phyloP scores from a whole-genome alignment of 2,797 vertebrate genomes.

The Myioborus melanocephalus region DNA sequence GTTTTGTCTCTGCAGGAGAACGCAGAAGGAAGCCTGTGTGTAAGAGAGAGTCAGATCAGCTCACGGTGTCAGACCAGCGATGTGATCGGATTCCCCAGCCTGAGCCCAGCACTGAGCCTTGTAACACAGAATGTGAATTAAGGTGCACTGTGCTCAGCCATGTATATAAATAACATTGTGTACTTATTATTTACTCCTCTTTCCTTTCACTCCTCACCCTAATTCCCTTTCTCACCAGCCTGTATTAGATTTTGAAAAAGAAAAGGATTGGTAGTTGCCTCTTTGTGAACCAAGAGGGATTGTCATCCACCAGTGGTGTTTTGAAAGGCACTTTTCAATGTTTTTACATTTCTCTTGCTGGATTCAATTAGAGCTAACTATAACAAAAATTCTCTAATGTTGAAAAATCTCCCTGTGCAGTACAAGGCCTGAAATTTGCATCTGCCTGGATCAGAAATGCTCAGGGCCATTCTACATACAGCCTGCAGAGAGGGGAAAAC shows the following conservation, averaged over 20 bases:
- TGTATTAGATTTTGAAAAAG: background rate
- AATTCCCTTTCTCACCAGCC: background rate
- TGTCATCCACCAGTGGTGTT: background rate
- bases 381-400: background rate
- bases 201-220: background rate
- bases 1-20: slow-evolving; percentile 79
- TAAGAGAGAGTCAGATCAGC: slow-evolving; percentile 89
- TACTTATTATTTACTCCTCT: background rate
- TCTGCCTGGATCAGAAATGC: background rate
- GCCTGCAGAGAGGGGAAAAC: background rate
- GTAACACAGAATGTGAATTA: slow-evolving; percentile 93
- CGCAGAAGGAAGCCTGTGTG: slow-evolving; percentile 89
- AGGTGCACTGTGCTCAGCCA: slow-evolving; percentile 74
- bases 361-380: background rate
- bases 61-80: slow-evolving; percentile 94
- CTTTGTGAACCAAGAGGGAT: background rate
- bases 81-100: slow-evolving; percentile 87
- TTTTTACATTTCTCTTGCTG: background rate
- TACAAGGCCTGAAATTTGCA: background rate
- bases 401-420: background rate
- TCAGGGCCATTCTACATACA: background rate
- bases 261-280: background rate
- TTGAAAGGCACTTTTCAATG: background rate
- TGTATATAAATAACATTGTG: background rate
- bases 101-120: slow-evolving; percentile 83